These are phyloP conservation scores for Riparia riparia DNA, from an alignment of 2,113 vertebrate species.

Conservation along the genomic window DNA sequence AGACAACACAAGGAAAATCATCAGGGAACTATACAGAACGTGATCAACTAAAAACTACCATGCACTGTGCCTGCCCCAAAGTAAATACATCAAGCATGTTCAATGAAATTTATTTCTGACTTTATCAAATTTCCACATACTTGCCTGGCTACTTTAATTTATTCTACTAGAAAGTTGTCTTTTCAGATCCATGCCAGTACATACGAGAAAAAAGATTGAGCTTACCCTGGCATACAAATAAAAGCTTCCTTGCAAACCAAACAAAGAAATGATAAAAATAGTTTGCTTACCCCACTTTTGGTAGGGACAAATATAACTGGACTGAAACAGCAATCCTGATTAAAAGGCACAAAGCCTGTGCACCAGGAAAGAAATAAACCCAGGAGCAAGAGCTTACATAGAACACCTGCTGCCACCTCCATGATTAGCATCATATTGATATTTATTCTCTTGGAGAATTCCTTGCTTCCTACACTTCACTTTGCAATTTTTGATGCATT, in stretches of 20 bases:
- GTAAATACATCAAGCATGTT: not conserved
- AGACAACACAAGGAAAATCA: not conserved
- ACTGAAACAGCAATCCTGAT: not conserved
- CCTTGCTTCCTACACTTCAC: not conserved
- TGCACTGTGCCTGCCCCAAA: not conserved
- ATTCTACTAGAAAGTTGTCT: not conserved
- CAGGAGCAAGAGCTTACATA: not conserved
- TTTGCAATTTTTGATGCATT: not conserved
- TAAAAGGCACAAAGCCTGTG: not conserved
- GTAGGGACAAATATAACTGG: not conserved
- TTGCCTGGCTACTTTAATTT: not conserved
- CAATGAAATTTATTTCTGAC: not conserved
- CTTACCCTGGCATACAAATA: not conserved
- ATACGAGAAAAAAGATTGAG: not conserved
- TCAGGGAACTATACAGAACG: not conserved
- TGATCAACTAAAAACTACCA: not conserved
- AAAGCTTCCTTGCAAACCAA: not conserved
- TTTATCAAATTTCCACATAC: not conserved
- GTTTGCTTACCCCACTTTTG: not conserved
- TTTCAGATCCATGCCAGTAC: not conserved
- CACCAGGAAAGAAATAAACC: not conserved
- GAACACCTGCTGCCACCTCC: not conserved
- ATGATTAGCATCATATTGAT: not conserved
- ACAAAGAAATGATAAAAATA: not conserved
- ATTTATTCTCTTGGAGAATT: slow-evolving; percentile 20